A percentile compares a stretch with the other conserved stretches of the same genome.
These are phyloP conservation scores for Tenthredo notha DNA, from an alignment of 2,888 invertebrate genomes.

Conservation along the genomic window DNA sequence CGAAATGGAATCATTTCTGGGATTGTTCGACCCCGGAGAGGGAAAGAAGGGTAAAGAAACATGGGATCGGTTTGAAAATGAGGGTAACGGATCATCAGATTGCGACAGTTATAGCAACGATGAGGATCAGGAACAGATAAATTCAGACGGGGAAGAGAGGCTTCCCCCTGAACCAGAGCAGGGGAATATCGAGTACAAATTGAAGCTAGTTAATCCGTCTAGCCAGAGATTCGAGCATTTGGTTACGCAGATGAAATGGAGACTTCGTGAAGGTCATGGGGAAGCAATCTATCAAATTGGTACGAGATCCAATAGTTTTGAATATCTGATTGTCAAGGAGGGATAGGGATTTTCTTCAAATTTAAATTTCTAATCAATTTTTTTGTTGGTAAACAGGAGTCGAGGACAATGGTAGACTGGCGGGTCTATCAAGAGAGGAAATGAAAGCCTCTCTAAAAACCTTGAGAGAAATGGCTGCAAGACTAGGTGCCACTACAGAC, in stretches of 20 bases:
- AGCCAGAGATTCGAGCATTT: constrained; percentile 96
- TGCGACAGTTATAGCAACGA: constrained; percentile 79
- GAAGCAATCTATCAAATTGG: constrained; percentile 98
- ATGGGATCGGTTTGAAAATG: constrained; percentile 79
- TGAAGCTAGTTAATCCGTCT: constrained; percentile 95
- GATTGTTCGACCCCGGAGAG: constrained; percentile 86
- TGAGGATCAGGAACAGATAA: constrained; percentile 75
- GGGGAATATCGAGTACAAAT: constrained; percentile 97
- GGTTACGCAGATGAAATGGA: constrained; percentile 99
- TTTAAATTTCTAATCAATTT: neutral
- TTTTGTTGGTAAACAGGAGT: constrained; percentile 80
- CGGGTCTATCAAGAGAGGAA: constrained; percentile 91
- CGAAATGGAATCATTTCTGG: constrained; percentile 90
- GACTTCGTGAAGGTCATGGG: constrained; percentile 96
- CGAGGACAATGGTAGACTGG: constrained; percentile 92
- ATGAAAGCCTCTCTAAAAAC: constrained; percentile 93
- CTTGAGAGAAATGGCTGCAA: constrained; percentile 92
- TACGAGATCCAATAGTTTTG: constrained; percentile 58
- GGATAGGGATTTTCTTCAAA: neutral
- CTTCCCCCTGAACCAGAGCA: constrained; percentile 95
- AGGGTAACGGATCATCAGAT: constrained; percentile 71
- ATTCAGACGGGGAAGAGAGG: constrained; percentile 81
- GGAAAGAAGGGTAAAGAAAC: constrained; percentile 78
- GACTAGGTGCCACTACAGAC: constrained; percentile 90
- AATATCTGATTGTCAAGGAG: neutral